Evolutionary conservation across 2,888 invertebrate genomes (phyloP).

Genomic region (Cheilosia vulpina): DNA sequence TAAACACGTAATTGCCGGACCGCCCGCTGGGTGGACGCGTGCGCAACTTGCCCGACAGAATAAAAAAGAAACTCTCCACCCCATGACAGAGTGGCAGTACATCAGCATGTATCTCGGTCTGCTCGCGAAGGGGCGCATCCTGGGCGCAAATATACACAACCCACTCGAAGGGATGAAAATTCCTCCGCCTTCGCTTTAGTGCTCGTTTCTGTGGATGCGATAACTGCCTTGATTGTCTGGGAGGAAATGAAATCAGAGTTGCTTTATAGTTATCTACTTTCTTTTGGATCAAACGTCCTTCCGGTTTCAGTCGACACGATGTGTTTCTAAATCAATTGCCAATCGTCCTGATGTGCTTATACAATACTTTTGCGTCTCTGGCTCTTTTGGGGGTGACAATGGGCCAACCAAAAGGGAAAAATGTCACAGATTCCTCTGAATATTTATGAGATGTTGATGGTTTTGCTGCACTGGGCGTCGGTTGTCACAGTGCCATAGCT

Average conservation of each 20-base stretch:
- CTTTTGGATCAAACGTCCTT: slow-evolving; percentile 72
- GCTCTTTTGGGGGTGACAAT: slow-evolving; percentile 63
- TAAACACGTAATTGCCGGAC: slow-evolving; percentile 77
- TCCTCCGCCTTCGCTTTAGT: slow-evolving; percentile 50
- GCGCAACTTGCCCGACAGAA: slow-evolving; percentile 65
- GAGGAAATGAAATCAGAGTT: slow-evolving; percentile 75
- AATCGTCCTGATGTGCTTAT: slow-evolving; percentile 74
- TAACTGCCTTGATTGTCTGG: slow-evolving; percentile 75
- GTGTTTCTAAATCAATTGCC: slow-evolving; percentile 76
- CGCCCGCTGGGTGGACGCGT: slow-evolving; percentile 77
- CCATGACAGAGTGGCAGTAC: slow-evolving; percentile 6
- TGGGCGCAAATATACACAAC: slow-evolving; percentile 45
- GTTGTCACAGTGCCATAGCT: slow-evolving; percentile 2
- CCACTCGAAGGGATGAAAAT: slow-evolving; percentile 50
- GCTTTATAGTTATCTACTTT: slow-evolving; percentile 68
- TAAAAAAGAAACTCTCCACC: slow-evolving; percentile 13
- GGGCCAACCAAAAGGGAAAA: slow-evolving; percentile 42
- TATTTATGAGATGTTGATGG: slow-evolving; percentile 74
- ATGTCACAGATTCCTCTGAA: slow-evolving; percentile 74
- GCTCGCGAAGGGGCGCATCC: slow-evolving; percentile 31
- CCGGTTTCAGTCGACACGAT: slow-evolving; percentile 69
- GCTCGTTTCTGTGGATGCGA: slow-evolving; percentile 62
- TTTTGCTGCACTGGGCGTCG: slow-evolving; percentile 49
- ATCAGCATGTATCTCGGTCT: slow-evolving; percentile 32
- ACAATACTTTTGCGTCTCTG: slow-evolving; percentile 30